Conservation (phyloP, 2,113 vertebrate species). For the Ochotona princeps region DNA sequence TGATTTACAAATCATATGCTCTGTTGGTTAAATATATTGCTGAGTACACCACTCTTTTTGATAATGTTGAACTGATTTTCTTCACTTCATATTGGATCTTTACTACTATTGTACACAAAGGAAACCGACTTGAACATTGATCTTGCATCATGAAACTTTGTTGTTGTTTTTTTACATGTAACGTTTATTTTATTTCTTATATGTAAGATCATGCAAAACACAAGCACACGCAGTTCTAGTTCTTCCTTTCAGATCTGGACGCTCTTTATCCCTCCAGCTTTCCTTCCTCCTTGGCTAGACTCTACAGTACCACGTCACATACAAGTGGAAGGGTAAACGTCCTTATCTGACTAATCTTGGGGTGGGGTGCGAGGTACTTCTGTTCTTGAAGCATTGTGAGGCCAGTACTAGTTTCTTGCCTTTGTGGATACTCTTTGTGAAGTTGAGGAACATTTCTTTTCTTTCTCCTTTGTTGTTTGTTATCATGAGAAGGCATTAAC, state of each 20-base stretch:
- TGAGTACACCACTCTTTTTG: neutral
- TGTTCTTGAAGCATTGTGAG: neutral
- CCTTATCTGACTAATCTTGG: neutral
- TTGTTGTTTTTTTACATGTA: neutral
- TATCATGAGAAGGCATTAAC: neutral
- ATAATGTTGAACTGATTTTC: neutral
- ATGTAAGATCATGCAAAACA: neutral
- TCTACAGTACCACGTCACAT: neutral
- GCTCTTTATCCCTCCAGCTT: neutral
- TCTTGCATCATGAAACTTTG: neutral
- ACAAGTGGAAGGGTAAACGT: neutral
- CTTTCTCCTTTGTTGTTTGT: neutral
- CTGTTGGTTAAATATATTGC: conserved; percentile 17
- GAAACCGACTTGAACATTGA: neutral
- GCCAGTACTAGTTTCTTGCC: neutral
- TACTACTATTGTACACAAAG: neutral
- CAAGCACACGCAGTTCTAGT: neutral
- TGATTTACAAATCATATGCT: neutral
- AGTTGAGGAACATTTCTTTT: neutral
- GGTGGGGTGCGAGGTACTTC: neutral
- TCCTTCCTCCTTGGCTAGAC: neutral
- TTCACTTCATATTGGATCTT: conserved; percentile 46
- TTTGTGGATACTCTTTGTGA: neutral
- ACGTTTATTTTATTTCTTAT: neutral
- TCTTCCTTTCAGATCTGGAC: neutral